These are phyloP conservation scores for Staurois parvus DNA, from an alignment of 2,797 vertebrate species.

Conservation along the genomic window DNA sequence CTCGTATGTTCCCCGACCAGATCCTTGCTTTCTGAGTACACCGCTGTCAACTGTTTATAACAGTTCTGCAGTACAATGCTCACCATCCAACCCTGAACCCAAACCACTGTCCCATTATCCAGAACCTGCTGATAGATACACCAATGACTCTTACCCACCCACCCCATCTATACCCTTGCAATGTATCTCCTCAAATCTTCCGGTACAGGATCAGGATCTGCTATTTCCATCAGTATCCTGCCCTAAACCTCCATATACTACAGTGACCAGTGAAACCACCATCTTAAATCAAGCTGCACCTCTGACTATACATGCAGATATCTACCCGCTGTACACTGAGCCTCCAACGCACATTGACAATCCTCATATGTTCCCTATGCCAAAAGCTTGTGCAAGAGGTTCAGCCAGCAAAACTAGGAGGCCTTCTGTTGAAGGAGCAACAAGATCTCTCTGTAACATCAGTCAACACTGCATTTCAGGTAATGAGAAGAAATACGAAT, in stretches of 20 bases:
- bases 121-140: constrained; percentile 71
- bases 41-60: constrained; percentile 70
- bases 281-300: constrained; percentile 15
- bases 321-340: constrained; percentile 47
- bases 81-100: constrained; percentile 62
- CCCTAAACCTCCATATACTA: constrained; percentile 26
- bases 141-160: constrained; percentile 32
- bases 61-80: constrained; percentile 25
- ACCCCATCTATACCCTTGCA: constrained; percentile 54
- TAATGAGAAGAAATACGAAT: constrained; percentile 7
- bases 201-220: background rate
- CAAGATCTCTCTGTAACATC: background rate
- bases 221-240: constrained; percentile 29
- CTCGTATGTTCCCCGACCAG: constrained; percentile 67
- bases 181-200: constrained; percentile 56
- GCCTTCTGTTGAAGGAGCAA: background rate
- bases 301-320: constrained; percentile 33
- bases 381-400: constrained; percentile 22
- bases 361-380: constrained; percentile 43
- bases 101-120: constrained; percentile 76
- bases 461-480: constrained; percentile 29
- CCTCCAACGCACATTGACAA: constrained; percentile 21
- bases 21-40: constrained; percentile 56
- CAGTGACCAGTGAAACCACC: constrained; percentile 20
- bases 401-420: constrained; percentile 28